These are phyloP conservation scores for Andrena cerasifolii DNA, from an alignment of 1,140 invertebrate genomes.

Conservation along the genomic window DNA sequence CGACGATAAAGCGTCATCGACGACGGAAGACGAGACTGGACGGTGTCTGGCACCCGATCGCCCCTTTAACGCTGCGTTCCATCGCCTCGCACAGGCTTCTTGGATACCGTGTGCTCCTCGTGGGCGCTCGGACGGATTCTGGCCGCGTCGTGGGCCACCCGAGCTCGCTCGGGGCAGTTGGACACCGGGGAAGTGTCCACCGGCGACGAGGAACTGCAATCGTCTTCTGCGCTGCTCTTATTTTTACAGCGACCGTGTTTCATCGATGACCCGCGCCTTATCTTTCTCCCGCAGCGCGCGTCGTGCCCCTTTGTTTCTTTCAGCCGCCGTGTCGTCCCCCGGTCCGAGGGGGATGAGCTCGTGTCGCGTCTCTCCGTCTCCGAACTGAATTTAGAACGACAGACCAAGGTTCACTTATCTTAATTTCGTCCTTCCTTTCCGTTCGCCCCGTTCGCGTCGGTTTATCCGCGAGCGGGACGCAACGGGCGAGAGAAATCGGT, in stretches of 20 bases:
- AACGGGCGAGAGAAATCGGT: not conserved
- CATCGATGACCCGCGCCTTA: not conserved
- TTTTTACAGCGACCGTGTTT: not conserved
- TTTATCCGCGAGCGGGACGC: not conserved
- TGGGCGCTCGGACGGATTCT: constrained; percentile 68
- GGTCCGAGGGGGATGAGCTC: constrained; percentile 22
- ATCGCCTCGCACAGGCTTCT: constrained; percentile 37
- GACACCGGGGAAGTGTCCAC: not conserved
- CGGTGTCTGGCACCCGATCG: not conserved
- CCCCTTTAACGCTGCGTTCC: not conserved
- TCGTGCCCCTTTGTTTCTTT: constrained; percentile 13
- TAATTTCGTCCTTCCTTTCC: not conserved
- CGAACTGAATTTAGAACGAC: constrained; percentile 15
- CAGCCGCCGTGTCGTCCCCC: not conserved
- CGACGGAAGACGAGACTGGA: not conserved
- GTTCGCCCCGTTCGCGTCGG: too few relatives aligned
- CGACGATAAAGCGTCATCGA: not conserved
- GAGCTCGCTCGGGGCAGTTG: not conserved
- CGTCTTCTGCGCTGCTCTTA: not conserved
- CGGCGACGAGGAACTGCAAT: not conserved
- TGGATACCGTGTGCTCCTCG: constrained; percentile 63
- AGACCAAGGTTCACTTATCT: not conserved
- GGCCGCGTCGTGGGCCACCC: constrained; percentile 18
- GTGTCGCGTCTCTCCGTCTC: constrained; percentile 11
- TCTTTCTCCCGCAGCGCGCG: constrained; percentile 12